Percentiles rank a stretch among this genome's conserved stretches.
These are phyloP conservation scores for Anticlea derivata DNA, from an alignment of 2,888 invertebrate genomes.

Conservation along the genomic window DNA sequence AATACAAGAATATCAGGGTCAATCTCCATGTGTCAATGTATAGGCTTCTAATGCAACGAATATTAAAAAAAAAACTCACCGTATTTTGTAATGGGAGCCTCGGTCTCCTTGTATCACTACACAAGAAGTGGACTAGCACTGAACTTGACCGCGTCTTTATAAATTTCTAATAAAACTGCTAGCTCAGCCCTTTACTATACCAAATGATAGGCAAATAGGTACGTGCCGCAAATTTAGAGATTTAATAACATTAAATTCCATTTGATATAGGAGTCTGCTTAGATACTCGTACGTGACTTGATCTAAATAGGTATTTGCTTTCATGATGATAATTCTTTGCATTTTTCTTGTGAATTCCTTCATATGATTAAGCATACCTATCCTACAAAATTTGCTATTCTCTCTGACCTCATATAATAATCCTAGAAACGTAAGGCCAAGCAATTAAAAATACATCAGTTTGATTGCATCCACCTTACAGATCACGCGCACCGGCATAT, in stretches of 20 bases:
- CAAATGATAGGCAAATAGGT: slow-evolving; percentile 3
- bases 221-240: slow-evolving; percentile 42
- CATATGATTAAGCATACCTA: too few species aligned
- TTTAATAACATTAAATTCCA: slow-evolving; percentile 25
- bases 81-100: neutral
- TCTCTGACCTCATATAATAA: neutral
- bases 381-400: neutral
- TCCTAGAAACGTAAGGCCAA: slow-evolving; percentile 1
- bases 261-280: slow-evolving; percentile 12
- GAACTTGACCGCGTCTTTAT: slow-evolving; percentile 26
- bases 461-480: slow-evolving; percentile 11
- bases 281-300: slow-evolving; percentile 26
- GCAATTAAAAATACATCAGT: slow-evolving; percentile 16
- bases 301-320: neutral
- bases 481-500: too few species aligned
- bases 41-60: too few species aligned
- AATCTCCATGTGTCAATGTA: too few species aligned
- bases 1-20: too few species aligned
- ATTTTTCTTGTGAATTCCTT: neutral
- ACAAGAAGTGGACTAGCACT: slow-evolving; percentile 22
- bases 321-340: neutral
- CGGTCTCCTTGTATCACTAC: slow-evolving; percentile 7
- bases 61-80: slow-evolving; percentile 14
- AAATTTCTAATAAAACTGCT: slow-evolving; percentile 25
- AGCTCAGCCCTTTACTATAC: slow-evolving; percentile 29